A percentile compares a stretch with the other conserved stretches of the same genome.
Conservation (phyloP, 2,888 invertebrate species). For the Mimumesa dahlbomi region DNA sequence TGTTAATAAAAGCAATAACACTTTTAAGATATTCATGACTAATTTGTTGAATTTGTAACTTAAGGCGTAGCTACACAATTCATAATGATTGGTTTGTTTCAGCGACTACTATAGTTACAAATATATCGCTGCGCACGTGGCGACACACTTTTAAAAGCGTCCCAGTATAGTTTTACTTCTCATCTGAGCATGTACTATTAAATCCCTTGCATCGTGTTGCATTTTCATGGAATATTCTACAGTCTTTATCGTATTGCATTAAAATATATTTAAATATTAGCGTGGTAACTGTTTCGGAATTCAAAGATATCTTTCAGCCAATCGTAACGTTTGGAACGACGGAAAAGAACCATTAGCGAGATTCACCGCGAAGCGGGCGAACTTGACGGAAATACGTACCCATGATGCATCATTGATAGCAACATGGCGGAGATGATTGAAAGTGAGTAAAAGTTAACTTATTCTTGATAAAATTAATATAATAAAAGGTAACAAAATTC, state of each 20-base stretch:
- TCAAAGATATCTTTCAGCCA: conserved; percentile 20
- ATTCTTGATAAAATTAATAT: conserved; percentile 69
- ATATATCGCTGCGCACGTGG: background rate
- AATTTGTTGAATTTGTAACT: background rate
- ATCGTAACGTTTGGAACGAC: conserved; percentile 34
- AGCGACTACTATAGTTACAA: background rate
- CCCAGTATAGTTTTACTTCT: background rate
- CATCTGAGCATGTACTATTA: background rate
- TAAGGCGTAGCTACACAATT: background rate
- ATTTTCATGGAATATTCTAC: background rate
- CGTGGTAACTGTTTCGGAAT: conserved; percentile 7
- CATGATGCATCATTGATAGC: conserved; percentile 81
- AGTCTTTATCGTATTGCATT: background rate
- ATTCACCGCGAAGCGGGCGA: conserved; percentile 52
- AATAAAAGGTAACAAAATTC: conserved; percentile 46
- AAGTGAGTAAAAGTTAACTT: conserved; percentile 85
- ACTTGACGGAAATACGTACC: conserved; percentile 69
- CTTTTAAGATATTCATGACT: conserved; percentile 7
- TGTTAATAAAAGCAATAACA: conserved; percentile 7
- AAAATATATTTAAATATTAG: conserved; percentile 24
- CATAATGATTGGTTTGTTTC: too few relatives aligned
- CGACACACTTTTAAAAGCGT: background rate
- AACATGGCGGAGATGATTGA: conserved; percentile 91
- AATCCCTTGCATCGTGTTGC: too few relatives aligned
- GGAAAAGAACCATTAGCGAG: conserved; percentile 51